A percentile compares a stretch with the other conserved stretches of the same genome.
These are phyloP conservation scores for Leptinotarsa undecemlineata DNA, from an alignment of 1,140 invertebrate genomes.

Conservation along the genomic window DNA sequence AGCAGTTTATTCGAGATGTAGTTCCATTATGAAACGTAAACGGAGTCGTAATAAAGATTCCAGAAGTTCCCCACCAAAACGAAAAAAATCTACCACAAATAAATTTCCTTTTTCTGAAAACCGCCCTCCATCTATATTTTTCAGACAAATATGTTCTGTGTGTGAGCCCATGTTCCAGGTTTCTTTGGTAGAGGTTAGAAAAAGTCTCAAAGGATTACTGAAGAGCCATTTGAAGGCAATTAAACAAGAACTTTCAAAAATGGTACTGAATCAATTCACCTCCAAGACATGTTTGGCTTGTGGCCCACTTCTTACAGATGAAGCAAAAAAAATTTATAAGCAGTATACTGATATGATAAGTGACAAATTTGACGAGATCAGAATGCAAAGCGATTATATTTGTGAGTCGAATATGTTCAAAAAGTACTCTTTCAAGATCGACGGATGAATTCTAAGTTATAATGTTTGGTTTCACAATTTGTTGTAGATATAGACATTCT, in stretches of 20 bases:
- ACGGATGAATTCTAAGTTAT: neutral
- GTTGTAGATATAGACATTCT: too few relatives aligned
- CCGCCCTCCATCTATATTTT: neutral
- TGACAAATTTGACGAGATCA: slow-evolving; percentile 5
- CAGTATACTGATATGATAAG: slow-evolving; percentile 11
- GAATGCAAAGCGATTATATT: neutral
- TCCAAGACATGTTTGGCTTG: slow-evolving; percentile 9
- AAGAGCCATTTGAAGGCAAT: slow-evolving; percentile 4
- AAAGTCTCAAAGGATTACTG: neutral
- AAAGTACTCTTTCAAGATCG: slow-evolving; percentile 17
- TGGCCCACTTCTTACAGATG: neutral
- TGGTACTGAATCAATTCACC: neutral
- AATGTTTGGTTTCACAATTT: too few relatives aligned
- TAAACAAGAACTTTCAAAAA: slow-evolving; percentile 5
- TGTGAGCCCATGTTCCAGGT: slow-evolving; percentile 14
- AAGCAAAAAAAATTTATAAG: slow-evolving; percentile 2
- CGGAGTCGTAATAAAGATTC: neutral
- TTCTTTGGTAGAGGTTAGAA: slow-evolving; percentile 5
- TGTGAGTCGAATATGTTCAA: neutral
- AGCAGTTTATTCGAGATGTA: too few relatives aligned
- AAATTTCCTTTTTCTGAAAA: neutral
- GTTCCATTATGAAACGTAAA: slow-evolving; percentile 5
- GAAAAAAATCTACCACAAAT: neutral
- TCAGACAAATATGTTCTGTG: slow-evolving; percentile 17
- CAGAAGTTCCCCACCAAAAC: neutral